phyloP scores from a whole-genome alignment of 64 coral and sea anemone genomes.

The Stylophora pistillata region DNA sequence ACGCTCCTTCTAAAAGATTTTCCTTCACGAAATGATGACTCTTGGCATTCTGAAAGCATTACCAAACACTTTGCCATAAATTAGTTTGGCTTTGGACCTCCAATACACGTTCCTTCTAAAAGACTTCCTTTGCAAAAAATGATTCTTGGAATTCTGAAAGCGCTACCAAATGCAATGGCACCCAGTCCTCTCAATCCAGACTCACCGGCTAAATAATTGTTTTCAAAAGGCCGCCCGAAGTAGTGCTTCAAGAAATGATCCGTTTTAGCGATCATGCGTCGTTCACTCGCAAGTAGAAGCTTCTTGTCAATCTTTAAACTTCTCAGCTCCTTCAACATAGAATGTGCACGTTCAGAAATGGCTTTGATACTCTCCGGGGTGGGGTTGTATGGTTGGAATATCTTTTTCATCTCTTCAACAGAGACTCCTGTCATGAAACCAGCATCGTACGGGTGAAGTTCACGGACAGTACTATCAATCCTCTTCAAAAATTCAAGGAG shows the following conservation, averaged over 20 bases:
- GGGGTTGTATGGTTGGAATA: constrained; percentile 24
- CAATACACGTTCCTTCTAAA: no score
- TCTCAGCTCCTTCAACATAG: constrained; percentile 8
- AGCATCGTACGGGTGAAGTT: neutral
- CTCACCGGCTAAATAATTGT: constrained; percentile 49
- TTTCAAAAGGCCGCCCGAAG: constrained; percentile 25
- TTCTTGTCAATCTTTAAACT: constrained; percentile 29
- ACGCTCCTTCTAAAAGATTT: no score
- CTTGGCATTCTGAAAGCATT: no score
- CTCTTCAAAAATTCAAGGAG: constrained; percentile 21
- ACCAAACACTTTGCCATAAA: no score
- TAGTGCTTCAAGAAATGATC: constrained; percentile 43
- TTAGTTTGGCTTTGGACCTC: no score
- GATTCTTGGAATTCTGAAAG: no score
- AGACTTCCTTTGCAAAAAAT: no score
- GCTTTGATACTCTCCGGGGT: constrained; percentile 24
- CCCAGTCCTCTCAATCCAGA: neutral
- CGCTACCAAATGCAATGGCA: neutral
- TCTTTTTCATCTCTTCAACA: neutral
- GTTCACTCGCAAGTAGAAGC: constrained; percentile 16
- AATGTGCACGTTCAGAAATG: constrained; percentile 20
- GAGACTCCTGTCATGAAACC: neutral
- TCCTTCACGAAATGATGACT: no score
- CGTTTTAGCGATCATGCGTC: constrained; percentile 26
- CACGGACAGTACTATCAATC: neutral